phyloP scores from a whole-genome alignment of 2,113 vertebrate species.

The Casuarius casuarius region DNA sequence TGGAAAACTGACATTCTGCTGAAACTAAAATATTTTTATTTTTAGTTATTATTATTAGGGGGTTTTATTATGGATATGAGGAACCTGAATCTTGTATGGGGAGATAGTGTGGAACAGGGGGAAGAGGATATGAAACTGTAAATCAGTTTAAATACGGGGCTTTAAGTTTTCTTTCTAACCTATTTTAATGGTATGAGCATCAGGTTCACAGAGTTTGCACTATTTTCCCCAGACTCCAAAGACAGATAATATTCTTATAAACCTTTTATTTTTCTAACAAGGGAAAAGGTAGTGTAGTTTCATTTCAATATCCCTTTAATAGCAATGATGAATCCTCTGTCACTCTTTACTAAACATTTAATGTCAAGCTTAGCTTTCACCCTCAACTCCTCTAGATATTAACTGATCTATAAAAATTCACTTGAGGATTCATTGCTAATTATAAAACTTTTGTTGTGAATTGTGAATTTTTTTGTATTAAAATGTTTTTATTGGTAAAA shows the following conservation, averaged over 20 bases:
- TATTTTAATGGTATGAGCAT: constrained; percentile 27
- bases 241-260: constrained; percentile 28
- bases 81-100: not conserved
- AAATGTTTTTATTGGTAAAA: constrained; percentile 44
- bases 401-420: constrained; percentile 70
- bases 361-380: constrained; percentile 67
- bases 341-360: constrained; percentile 69
- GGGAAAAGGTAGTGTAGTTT: not conserved
- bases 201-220: constrained; percentile 12
- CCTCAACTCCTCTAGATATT: constrained; percentile 63
- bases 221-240: constrained; percentile 2
- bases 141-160: not conserved
- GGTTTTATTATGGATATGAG: not conserved
- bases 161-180: not conserved
- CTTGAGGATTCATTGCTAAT: constrained; percentile 59
- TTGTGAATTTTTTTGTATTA: constrained; percentile 33
- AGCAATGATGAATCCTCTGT: constrained; percentile 63
- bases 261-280: constrained; percentile 42
- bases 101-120: constrained; percentile 11
- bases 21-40: not conserved
- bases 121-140: constrained; percentile 32
- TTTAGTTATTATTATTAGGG: not conserved
- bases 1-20: not conserved
- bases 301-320: not conserved
- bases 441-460: constrained; percentile 51